phyloP scores from a whole-genome alignment of 2,113 vertebrate genomes.

The Diphyllodes magnificus region DNA sequence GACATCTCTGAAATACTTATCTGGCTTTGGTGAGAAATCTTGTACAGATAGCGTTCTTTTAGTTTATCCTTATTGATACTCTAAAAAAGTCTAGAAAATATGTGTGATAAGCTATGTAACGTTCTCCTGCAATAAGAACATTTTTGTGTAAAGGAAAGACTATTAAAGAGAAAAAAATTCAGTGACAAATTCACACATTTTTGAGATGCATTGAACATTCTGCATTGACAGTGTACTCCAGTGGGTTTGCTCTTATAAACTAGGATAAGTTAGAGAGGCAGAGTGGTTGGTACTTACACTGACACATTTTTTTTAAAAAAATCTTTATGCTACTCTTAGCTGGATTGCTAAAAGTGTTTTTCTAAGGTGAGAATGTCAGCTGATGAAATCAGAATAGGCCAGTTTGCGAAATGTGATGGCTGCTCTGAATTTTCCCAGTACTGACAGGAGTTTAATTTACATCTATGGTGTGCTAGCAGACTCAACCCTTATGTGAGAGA shows the following conservation, averaged over 20 bases:
- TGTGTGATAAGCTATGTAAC: neutral
- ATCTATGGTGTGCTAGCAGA: neutral
- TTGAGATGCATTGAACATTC: neutral
- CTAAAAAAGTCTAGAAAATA: neutral
- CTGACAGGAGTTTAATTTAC: neutral
- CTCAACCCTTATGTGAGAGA: neutral
- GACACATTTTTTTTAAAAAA: neutral
- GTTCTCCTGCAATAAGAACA: neutral
- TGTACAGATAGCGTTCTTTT: neutral
- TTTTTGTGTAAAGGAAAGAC: neutral
- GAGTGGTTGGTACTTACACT: neutral
- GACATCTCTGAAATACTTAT: neutral
- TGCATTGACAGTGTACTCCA: neutral
- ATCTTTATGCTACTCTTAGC: neutral
- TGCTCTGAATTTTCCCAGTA: neutral
- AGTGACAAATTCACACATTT: neutral
- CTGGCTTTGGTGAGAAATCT: neutral
- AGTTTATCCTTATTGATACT: neutral
- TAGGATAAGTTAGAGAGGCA: neutral
- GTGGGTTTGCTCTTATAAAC: neutral
- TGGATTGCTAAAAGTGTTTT: neutral
- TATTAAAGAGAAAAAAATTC: neutral
- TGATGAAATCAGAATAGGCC: neutral
- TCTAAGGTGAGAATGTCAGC: neutral
- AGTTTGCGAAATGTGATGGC: neutral